phyloP scores from a whole-genome alignment of 2,888 invertebrate species.

The Pandemis heparana region DNA sequence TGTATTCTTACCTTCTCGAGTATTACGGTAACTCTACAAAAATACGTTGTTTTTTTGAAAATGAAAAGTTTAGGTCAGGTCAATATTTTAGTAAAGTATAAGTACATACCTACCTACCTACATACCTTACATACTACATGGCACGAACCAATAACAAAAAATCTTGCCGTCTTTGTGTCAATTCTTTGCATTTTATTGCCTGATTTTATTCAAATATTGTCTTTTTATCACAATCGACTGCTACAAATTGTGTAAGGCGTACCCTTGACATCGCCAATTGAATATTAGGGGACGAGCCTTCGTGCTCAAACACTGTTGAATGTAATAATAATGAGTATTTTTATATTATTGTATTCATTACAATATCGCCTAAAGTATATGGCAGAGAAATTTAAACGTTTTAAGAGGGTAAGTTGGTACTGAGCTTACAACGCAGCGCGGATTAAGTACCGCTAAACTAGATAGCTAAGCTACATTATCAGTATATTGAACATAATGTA shows the following conservation, averaged over 20 bases:
- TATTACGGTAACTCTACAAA: not conserved
- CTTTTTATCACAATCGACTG: constrained; percentile 28
- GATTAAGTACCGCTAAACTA: too few relatives aligned
- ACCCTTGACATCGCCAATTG: constrained; percentile 25
- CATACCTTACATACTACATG: too few relatives aligned
- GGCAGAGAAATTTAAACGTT: too few relatives aligned
- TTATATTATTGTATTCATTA: constrained; percentile 5
- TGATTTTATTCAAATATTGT: constrained; percentile 30
- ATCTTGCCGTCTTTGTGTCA: constrained; percentile 9
- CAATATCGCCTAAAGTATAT: not conserved
- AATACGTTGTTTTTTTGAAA: not conserved
- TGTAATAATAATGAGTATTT: constrained; percentile 28
- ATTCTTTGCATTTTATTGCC: not conserved
- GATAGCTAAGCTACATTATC: too few relatives aligned
- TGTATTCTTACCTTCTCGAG: not conserved
- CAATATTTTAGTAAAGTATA: not conserved
- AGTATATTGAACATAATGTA: too few relatives aligned
- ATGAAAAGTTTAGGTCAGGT: not conserved
- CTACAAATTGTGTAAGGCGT: constrained; percentile 27
- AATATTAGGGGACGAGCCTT: constrained; percentile 20
- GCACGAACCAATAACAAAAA: constrained; percentile 16
- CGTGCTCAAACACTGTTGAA: constrained; percentile 16
- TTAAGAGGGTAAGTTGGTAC: too few relatives aligned
- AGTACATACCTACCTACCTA: too few relatives aligned
- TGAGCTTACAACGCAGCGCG: too few relatives aligned